Evolutionary conservation across 2,888 invertebrate species (phyloP).

Genomic region (Linyphia triangularis): DNA sequence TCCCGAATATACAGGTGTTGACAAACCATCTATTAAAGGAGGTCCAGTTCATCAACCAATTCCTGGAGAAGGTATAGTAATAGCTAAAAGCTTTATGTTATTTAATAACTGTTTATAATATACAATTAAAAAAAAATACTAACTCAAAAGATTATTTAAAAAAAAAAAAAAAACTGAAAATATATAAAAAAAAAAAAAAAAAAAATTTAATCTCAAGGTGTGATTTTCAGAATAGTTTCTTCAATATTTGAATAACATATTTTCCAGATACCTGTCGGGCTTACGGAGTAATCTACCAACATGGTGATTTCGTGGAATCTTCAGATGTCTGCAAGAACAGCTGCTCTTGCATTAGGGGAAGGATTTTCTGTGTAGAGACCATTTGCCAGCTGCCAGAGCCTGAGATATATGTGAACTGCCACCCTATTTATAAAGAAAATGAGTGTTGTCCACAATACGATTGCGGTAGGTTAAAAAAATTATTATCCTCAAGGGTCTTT

Average conservation of each 20-base stretch:
- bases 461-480: constrained; percentile 71
- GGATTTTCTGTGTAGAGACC: constrained; percentile 75
- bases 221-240: not conserved
- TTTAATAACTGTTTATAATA: too few relatives aligned
- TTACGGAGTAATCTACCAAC: constrained; percentile 86
- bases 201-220: not conserved
- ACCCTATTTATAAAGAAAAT: constrained; percentile 37
- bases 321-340: constrained; percentile 72
- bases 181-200: too few relatives aligned
- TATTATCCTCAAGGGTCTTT: not conserved
- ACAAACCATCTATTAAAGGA: not conserved
- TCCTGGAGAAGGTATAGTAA: constrained; percentile 76
- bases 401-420: constrained; percentile 52
- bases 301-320: constrained; percentile 84
- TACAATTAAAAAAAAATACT: too few relatives aligned
- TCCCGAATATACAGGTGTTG: not conserved
- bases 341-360: constrained; percentile 76
- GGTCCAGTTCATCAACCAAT: constrained; percentile 70
- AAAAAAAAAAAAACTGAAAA: too few relatives aligned
- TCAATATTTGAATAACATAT: constrained; percentile 3
- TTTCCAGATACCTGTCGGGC: constrained; percentile 79
- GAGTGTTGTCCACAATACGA: constrained; percentile 76
- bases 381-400: constrained; percentile 63
- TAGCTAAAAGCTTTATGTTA: not conserved
- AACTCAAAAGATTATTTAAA: too few relatives aligned